phyloP scores from a whole-genome alignment of 1,140 invertebrate genomes.

The Acromyrmex charruanus region DNA sequence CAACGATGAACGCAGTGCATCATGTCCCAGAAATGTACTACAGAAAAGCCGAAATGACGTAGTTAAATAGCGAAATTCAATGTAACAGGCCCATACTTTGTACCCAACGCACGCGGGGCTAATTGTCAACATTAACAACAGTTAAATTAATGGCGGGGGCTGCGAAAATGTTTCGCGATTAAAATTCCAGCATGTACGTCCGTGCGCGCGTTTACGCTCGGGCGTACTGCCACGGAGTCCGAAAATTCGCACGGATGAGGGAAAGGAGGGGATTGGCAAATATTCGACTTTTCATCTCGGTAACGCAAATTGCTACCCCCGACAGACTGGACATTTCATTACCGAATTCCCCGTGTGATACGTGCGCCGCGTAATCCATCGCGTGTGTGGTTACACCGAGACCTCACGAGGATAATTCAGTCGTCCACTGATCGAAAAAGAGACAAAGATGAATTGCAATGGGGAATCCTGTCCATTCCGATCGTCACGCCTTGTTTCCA shows the following conservation, averaged over 20 bases:
- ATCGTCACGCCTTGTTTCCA: conserved; percentile 44
- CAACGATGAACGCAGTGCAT: conserved; percentile 9
- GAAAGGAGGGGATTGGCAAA: conserved; percentile 28
- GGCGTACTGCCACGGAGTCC: not conserved
- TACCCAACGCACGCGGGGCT: conserved; percentile 38
- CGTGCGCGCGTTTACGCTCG: conserved; percentile 34
- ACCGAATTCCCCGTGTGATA: conserved; percentile 57
- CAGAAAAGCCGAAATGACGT: conserved; percentile 38
- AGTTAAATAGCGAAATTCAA: conserved; percentile 44
- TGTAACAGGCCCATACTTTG: conserved; percentile 46
- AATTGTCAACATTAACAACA: conserved; percentile 63
- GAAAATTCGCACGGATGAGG: conserved; percentile 27
- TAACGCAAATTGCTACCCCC: conserved; percentile 55
- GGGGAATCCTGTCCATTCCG: not conserved
- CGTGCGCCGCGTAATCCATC: conserved; percentile 59
- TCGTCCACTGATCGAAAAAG: conserved; percentile 50
- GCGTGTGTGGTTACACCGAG: conserved; percentile 40
- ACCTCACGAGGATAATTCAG: conserved; percentile 58
- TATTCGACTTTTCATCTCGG: conserved; percentile 64
- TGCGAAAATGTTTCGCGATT: conserved; percentile 62
- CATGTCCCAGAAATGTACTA: conserved; percentile 46
- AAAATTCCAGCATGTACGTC: conserved; percentile 53
- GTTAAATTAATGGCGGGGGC: conserved; percentile 55
- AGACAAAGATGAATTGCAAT: conserved; percentile 47
- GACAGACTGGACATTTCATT: conserved; percentile 60